Conservation (phyloP, 2,113 vertebrate genomes). For the Tursiops truncatus region DNA sequence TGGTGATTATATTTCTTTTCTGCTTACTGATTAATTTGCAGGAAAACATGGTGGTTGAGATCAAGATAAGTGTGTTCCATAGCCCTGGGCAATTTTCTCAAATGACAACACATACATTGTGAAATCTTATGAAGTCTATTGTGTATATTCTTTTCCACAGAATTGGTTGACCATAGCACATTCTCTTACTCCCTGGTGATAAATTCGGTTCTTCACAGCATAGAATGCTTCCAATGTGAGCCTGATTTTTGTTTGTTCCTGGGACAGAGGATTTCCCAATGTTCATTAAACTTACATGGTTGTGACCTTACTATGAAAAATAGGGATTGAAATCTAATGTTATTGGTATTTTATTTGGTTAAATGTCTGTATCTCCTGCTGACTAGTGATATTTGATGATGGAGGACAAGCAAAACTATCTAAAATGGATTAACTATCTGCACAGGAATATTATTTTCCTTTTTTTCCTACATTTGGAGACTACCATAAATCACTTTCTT, state of each 20-base stretch:
- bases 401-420: neutral
- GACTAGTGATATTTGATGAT: neutral
- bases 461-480: neutral
- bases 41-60: neutral
- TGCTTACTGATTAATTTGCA: slow-evolving; percentile 1
- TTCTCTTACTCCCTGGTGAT: neutral
- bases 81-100: neutral
- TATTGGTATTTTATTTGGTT: neutral
- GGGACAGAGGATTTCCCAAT: neutral
- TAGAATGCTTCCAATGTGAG: neutral
- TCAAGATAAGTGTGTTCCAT: neutral
- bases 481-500: neutral
- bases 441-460: neutral
- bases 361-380: neutral
- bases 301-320: neutral
- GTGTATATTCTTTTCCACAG: neutral
- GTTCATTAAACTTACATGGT: neutral
- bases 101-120: neutral
- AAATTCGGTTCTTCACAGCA: neutral
- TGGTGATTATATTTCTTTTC: neutral
- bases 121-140: neutral
- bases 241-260: neutral
- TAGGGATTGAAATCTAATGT: neutral
- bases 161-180: neutral
- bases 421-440: neutral